These are phyloP conservation scores for Glareola pratincola DNA, from an alignment of 2,113 vertebrate genomes.

Conservation along the genomic window DNA sequence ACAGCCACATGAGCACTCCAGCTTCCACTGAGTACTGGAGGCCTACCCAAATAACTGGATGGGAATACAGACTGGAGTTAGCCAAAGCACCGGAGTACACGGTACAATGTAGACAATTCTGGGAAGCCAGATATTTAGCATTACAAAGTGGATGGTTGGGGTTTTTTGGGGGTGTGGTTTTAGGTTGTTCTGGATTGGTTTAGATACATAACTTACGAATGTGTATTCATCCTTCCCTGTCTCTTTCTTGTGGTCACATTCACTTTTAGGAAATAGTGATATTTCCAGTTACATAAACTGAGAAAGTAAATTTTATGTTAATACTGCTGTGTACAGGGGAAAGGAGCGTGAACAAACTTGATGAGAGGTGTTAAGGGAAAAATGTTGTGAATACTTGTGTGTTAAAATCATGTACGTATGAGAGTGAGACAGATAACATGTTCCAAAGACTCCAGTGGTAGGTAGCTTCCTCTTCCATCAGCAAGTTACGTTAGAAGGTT, in stretches of 20 bases:
- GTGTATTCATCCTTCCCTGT: not conserved
- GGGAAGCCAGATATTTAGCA: not conserved
- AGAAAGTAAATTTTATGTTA: not conserved
- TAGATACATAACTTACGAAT: not conserved
- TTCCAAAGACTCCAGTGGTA: not conserved
- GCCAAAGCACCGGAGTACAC: not conserved
- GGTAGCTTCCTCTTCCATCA: not conserved
- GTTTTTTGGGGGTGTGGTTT: not conserved
- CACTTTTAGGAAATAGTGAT: not conserved
- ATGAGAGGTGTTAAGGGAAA: not conserved
- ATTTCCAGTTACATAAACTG: not conserved
- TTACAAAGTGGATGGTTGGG: not conserved
- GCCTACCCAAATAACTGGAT: not conserved
- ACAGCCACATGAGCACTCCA: fast-evolving
- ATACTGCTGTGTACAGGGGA: not conserved
- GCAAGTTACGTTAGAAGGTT: not conserved
- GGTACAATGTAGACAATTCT: not conserved
- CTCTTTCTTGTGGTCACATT: not conserved
- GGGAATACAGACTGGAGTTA: not conserved
- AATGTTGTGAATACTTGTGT: not conserved
- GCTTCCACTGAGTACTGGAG: not conserved
- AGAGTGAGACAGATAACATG: not conserved
- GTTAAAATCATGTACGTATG: not conserved
- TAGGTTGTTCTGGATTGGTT: not conserved
- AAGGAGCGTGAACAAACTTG: not conserved